Percentiles rank a stretch among this genome's conserved stretches.
Conservation (phyloP, 1,140 invertebrate species). For the Trichonephila clavata region DNA sequence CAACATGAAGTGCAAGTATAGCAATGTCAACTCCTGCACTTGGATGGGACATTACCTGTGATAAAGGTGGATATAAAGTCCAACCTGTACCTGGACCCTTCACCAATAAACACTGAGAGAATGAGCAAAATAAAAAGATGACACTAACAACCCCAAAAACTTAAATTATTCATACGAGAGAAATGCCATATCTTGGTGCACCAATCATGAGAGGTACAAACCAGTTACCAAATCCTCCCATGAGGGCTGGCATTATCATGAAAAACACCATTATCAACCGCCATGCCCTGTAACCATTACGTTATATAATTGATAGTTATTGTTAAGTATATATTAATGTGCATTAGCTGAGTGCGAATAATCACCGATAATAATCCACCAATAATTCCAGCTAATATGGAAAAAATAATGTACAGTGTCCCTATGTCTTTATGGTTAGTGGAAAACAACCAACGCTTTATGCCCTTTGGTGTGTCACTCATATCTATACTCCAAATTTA, state of each 20-base stretch:
- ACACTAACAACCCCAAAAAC: conserved; percentile 87
- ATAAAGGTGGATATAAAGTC: conserved; percentile 87
- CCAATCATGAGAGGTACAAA: conserved; percentile 87
- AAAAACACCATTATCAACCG: conserved; percentile 91
- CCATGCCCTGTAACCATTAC: conserved; percentile 87
- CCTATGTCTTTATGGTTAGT: conserved; percentile 90
- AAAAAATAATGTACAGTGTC: conserved; percentile 88
- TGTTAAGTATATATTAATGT: conserved; percentile 84
- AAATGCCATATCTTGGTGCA: conserved; percentile 88
- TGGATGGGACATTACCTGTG: conserved; percentile 83
- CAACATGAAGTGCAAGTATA: too few species aligned
- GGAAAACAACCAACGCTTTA: conserved; percentile 85
- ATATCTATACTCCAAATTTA: too few species aligned
- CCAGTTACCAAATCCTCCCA: conserved; percentile 90
- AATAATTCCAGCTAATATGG: conserved; percentile 85
- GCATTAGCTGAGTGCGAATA: conserved; percentile 86
- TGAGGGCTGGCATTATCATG: conserved; percentile 89
- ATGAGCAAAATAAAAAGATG: conserved; percentile 84
- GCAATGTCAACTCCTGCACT: too few species aligned
- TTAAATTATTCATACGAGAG: conserved; percentile 90
- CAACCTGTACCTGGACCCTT: conserved; percentile 84
- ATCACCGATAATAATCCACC: conserved; percentile 85
- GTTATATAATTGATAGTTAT: conserved; percentile 88
- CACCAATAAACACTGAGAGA: conserved; percentile 84
- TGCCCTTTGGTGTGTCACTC: too few species aligned